Percentiles rank a stretch among this genome's conserved stretches.
Conservation (phyloP, 1,140 invertebrate species). For the Temnothorax curvispinosus region DNA sequence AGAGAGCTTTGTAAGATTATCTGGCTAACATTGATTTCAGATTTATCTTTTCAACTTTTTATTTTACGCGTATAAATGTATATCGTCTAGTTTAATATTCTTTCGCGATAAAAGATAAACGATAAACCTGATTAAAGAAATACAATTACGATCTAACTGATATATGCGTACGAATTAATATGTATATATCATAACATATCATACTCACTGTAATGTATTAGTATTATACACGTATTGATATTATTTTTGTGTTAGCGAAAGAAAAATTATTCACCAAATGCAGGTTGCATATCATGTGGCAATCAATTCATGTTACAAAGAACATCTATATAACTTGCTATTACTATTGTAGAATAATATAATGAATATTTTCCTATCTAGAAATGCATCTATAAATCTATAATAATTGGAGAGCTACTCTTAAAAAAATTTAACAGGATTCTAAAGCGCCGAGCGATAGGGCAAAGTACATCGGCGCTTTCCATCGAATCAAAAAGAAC, state of each 20-base stretch:
- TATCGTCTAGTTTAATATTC: not conserved
- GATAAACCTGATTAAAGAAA: not conserved
- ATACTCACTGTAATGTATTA: not conserved
- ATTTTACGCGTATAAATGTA: not conserved
- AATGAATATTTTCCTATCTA: not conserved
- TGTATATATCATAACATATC: not conserved
- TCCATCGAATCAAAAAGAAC: slow-evolving; percentile 79
- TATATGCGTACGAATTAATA: not conserved
- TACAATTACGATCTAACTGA: not conserved
- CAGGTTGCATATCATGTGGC: not conserved
- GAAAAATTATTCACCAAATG: not conserved
- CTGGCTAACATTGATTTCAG: not conserved
- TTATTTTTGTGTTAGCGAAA: not conserved
- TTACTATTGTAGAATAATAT: too few species aligned
- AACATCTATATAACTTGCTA: not conserved
- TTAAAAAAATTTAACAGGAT: not conserved
- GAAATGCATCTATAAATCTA: not conserved
- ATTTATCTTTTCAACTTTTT: not conserved
- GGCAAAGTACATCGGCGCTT: slow-evolving; percentile 62
- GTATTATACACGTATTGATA: not conserved
- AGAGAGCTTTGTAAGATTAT: not conserved
- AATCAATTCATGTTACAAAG: not conserved
- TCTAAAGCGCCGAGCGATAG: slow-evolving; percentile 26
- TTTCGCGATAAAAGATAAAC: not conserved
- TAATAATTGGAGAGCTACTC: not conserved